Conservation (phyloP, 2,888 invertebrate species). For the Eupithecia insigniata region DNA sequence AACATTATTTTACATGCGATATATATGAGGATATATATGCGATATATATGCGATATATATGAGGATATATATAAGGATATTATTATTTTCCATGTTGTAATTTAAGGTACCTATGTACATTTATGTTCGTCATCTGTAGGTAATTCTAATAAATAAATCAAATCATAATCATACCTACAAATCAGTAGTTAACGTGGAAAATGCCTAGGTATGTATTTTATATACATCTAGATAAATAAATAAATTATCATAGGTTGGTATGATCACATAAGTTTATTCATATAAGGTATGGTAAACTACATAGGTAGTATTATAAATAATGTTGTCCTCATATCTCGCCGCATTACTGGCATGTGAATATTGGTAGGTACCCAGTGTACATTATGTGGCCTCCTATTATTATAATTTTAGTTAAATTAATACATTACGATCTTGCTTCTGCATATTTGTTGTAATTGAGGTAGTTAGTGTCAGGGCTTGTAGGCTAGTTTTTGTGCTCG, state of each 20-base stretch:
- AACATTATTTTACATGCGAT: neutral
- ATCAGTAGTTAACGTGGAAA: neutral
- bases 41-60: too few species aligned
- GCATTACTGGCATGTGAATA: too few species aligned
- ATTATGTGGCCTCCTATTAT: constrained; percentile 7
- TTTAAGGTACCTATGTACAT: neutral
- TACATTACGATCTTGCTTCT: constrained; percentile 27
- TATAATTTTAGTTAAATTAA: constrained; percentile 31
- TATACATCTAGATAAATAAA: neutral
- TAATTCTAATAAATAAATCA: neutral
- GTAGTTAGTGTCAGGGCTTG: constrained; percentile 26
- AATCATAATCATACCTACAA: neutral
- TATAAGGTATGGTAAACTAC: too few species aligned
- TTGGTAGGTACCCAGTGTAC: neutral
- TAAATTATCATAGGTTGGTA: neutral
- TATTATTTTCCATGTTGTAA: neutral
- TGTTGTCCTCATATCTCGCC: too few species aligned
- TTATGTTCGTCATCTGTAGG: neutral
- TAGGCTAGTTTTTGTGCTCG: constrained; percentile 27
- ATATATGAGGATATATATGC: too few species aligned
- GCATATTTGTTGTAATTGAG: constrained; percentile 27
- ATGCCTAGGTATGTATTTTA: neutral
- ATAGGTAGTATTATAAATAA: too few species aligned
- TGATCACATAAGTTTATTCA: too few species aligned
- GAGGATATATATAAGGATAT: too few species aligned